These are phyloP conservation scores for Auanema freiburgensis DNA, from an alignment of 2,888 invertebrate species.

Conservation along the genomic window DNA sequence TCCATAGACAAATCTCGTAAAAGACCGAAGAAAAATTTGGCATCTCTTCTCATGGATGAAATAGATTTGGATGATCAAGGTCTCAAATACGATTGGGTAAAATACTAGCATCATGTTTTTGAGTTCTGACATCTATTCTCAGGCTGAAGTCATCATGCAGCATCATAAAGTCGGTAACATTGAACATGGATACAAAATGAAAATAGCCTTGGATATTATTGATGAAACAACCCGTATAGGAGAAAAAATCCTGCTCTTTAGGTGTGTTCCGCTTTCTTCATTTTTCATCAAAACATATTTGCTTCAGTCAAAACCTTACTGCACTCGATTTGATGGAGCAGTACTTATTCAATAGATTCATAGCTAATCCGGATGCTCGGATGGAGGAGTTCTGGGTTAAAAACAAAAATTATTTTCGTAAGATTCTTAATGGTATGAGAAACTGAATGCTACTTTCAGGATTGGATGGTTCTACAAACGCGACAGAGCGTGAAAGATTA, in stretches of 20 bases:
- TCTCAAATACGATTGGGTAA: conserved; percentile 37
- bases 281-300: not conserved
- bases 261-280: conserved; percentile 46
- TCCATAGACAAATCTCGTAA: conserved; percentile 7
- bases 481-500: conserved; percentile 88
- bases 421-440: conserved; percentile 69
- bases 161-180: conserved; percentile 82
- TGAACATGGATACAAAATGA: conserved; percentile 92
- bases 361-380: conserved; percentile 64
- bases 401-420: conserved; percentile 86
- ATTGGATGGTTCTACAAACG: conserved; percentile 91
- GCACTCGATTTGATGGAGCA: conserved; percentile 93
- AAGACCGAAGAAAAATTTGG: not conserved
- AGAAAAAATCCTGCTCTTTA: conserved; percentile 87
- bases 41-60: conserved; percentile 19
- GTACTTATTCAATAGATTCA: conserved; percentile 77
- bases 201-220: conserved; percentile 85
- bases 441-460: conserved; percentile 69
- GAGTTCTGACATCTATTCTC: conserved; percentile 15
- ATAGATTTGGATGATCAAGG: conserved; percentile 26
- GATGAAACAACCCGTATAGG: conserved; percentile 83
- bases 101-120: not conserved
- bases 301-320: conserved; percentile 84
- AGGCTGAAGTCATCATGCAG: conserved; percentile 67
- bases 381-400: conserved; percentile 74